Conservation (phyloP, 2,888 invertebrate genomes). For the Adineta ricciae region DNA sequence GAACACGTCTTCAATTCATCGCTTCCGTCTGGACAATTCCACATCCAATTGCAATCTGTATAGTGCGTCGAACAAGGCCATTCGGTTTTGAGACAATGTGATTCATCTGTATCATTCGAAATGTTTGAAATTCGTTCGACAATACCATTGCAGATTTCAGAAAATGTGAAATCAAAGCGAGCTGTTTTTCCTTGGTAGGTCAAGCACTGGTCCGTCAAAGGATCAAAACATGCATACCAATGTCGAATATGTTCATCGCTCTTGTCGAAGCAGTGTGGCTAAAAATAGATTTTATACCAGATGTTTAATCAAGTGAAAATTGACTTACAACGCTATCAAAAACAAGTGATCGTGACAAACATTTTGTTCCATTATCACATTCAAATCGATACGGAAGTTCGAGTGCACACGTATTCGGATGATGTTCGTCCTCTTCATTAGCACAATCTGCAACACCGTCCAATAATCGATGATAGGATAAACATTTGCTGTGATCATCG, state of each 20-base stretch:
- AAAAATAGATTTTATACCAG: not conserved
- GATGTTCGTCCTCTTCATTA: not conserved
- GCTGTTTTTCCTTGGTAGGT: not conserved
- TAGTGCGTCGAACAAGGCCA: not conserved
- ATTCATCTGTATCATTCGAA: not conserved
- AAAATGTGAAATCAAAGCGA: not conserved
- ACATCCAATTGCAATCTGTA: not conserved
- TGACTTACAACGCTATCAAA: not conserved
- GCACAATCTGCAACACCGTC: not conserved
- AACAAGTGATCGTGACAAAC: not conserved
- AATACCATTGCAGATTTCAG: not conserved
- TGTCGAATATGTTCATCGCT: not conserved
- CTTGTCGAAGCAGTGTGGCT: not conserved
- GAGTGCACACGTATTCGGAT: not conserved
- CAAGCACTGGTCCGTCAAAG: too few species aligned
- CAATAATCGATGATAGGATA: not conserved
- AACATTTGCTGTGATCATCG: not conserved
- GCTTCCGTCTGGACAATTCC: not conserved
- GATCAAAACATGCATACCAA: too few species aligned
- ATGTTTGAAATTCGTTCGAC: too few species aligned
- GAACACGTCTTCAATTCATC: not conserved
- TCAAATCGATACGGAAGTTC: not conserved
- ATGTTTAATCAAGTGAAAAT: not conserved
- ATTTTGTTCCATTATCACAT: not conserved
- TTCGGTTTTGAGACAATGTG: not conserved